Evolutionary conservation across 2,113 vertebrate species (phyloP).

Genomic region (Chaetura pelagica): DNA sequence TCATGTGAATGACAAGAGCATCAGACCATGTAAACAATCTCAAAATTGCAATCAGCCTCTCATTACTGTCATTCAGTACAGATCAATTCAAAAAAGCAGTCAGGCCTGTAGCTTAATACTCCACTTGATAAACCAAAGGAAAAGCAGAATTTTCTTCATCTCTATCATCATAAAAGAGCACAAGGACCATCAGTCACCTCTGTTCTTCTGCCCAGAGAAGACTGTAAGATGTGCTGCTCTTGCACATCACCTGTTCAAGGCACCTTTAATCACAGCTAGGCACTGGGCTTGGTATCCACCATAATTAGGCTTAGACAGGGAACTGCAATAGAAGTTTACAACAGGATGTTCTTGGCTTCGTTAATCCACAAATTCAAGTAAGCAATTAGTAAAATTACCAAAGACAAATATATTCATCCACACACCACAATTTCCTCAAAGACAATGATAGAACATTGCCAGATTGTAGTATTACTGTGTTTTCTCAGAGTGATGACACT

Average conservation of each 20-base stretch:
- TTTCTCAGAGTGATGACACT: neutral
- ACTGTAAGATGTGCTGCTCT: neutral
- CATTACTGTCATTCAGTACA: neutral
- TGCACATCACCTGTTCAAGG: neutral
- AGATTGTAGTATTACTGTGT: neutral
- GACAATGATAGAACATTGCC: neutral
- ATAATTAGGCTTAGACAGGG: neutral
- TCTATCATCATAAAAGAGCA: neutral
- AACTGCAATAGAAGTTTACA: neutral
- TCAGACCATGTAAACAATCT: neutral
- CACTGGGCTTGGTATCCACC: neutral
- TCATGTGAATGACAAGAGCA: neutral
- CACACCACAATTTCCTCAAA: neutral
- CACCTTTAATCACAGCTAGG: neutral
- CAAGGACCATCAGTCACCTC: neutral
- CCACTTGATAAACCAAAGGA: neutral
- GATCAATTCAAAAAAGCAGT: neutral
- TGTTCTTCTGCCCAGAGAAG: neutral
- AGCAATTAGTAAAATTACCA: neutral
- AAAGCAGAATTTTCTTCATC: neutral
- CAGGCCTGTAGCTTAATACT: neutral
- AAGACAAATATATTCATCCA: neutral
- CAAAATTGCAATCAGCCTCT: neutral
- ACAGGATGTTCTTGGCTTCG: neutral
- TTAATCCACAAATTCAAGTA: neutral